These are phyloP conservation scores for Pardosa pseudoannulata DNA, from an alignment of 2,888 invertebrate species.

Conservation along the genomic window DNA sequence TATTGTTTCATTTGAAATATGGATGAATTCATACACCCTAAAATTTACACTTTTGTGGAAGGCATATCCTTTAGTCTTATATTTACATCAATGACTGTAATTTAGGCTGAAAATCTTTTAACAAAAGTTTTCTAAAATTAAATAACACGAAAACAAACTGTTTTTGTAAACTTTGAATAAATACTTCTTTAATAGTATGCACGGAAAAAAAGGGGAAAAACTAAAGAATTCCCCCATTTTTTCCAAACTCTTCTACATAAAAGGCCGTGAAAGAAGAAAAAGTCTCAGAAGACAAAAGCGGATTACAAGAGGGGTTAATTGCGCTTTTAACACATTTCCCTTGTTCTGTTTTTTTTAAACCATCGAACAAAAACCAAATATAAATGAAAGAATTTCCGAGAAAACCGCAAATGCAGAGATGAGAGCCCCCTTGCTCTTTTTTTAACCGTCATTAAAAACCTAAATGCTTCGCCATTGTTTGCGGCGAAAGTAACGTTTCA, in stretches of 20 bases:
- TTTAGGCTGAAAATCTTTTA: too few species aligned
- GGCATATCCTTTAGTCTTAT: too few species aligned
- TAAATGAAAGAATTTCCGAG: neutral
- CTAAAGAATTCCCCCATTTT: neutral
- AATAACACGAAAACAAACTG: too few species aligned
- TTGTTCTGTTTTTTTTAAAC: constrained; percentile 20
- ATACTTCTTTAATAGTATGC: neutral
- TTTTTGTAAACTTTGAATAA: too few species aligned
- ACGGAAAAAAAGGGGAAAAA: neutral
- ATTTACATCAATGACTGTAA: too few species aligned
- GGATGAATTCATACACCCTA: too few species aligned
- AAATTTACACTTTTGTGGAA: too few species aligned
- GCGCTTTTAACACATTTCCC: constrained; percentile 64
- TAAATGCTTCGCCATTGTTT: neutral
- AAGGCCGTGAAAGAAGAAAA: constrained; percentile 16
- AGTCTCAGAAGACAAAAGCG: constrained; percentile 41
- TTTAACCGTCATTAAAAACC: neutral
- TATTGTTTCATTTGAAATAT: too few species aligned
- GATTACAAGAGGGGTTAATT: constrained; percentile 61
- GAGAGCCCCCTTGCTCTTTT: neutral
- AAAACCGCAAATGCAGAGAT: neutral
- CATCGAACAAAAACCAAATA: neutral
- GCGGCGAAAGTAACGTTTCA: too few species aligned
- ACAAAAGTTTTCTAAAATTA: too few species aligned
- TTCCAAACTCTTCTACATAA: neutral